Base-by-base conservation (phyloP, 2,888 invertebrate genomes). In the Mayetiola destructor region DNA sequence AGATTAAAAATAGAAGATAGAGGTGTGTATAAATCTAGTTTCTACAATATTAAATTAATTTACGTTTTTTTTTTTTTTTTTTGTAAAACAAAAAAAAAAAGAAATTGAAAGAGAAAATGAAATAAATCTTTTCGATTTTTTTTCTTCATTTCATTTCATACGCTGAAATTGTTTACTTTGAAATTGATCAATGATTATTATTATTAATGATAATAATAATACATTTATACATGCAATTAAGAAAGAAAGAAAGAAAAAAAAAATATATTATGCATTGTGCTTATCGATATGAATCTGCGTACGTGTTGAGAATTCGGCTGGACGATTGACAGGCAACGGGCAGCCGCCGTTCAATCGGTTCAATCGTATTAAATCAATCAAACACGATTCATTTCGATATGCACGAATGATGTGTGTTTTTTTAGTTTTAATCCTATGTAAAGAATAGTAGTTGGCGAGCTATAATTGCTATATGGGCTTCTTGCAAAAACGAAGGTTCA, bases 401-500 rank as follows among this genome's bases (percentile, higher is more conserved):
- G n/a, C n/a, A 48, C 27, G 48, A n/a, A 27, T 48, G 23, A 27
- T 48, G 16, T 42, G 32, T 48, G 21, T 42, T 21, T 48, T 14
- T 48, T 32, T 14, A 8, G n/a, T n/a, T n/a, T n/a, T n/a, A n/a
- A n/a, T n/a, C n/a, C n/a, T 30, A 32, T 58, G 48, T 48, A 48
- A 48, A 48, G 27, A 48, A 48, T 48, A 48, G 48, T 53, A 30
- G 29, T 72, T 72, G 73, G 73, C 73, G 73, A 73, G 73, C 73
- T 48, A 48, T 27, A 32, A 27, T 27, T 48, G 48, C 48, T 73
- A 73, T 71, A 72, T 73, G 73, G 73, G 73, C 73, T 72, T 73
- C 73, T 73, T 73, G 73, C 73, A 73, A 73, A 73, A 73, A 73
- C 73, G 73, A 73, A 73, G 72, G 71, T 66, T 67, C 40, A 55